phyloP scores from a whole-genome alignment of 2,888 invertebrate genomes.

The Macrosiphum euphorbiae region DNA sequence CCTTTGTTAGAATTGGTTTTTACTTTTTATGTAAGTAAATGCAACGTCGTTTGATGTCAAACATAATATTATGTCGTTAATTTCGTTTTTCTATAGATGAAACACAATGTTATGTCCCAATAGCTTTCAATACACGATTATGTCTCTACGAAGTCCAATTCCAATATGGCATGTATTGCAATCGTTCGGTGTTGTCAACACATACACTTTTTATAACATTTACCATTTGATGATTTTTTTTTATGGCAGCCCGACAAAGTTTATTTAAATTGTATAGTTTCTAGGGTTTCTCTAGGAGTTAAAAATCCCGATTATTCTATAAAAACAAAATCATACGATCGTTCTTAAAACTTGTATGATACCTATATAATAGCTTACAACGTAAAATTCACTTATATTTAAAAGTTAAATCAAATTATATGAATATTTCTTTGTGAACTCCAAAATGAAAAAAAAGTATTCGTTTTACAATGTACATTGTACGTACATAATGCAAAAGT shows the following conservation, averaged over 20 bases:
- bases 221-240: conserved; percentile 15
- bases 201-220: background rate
- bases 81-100: background rate
- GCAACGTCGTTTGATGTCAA: background rate
- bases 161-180: background rate
- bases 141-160: background rate
- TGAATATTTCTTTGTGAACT: background rate
- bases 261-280: background rate
- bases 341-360: background rate
- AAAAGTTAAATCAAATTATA: background rate
- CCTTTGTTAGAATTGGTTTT: background rate
- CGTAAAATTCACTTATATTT: background rate
- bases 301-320: background rate
- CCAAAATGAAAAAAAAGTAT: background rate
- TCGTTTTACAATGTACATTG: background rate
- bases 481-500: background rate
- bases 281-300: background rate
- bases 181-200: background rate
- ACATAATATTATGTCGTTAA: background rate
- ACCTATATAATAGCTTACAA: too few relatives aligned
- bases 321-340: background rate
- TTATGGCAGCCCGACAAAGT: background rate
- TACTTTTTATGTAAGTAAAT: background rate
- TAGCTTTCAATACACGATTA: background rate
- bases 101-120: background rate